These are phyloP conservation scores for Crocodylus rhombifer DNA, from an alignment of 2,797 vertebrate genomes.

Conservation along the genomic window DNA sequence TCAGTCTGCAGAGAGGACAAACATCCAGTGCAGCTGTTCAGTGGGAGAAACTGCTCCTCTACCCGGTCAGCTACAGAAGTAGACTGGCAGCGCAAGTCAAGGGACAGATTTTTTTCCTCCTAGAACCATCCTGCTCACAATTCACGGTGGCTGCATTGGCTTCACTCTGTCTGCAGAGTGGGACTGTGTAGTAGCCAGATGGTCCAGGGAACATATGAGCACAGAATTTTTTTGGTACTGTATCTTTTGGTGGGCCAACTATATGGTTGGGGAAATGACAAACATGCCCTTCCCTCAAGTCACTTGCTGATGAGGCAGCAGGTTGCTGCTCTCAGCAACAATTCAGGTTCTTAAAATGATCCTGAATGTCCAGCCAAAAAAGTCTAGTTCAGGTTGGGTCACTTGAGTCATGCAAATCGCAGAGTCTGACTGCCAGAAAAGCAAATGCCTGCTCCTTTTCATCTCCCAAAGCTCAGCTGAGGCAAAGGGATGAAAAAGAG, in stretches of 20 bases:
- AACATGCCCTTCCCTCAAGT: too few relatives aligned
- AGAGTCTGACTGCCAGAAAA: fast-evolving
- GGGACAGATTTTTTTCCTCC: background rate
- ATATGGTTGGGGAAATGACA: too few relatives aligned
- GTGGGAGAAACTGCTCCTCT: background rate
- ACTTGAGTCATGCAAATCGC: background rate
- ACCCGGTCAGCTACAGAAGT: background rate
- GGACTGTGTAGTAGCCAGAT: background rate
- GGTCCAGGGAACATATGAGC: too few relatives aligned
- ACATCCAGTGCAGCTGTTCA: background rate
- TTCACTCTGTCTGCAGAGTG: background rate
- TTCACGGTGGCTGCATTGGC: background rate
- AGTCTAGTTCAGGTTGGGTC: background rate
- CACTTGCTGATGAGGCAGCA: too few relatives aligned
- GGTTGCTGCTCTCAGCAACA: background rate
- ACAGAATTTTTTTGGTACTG: too few relatives aligned
- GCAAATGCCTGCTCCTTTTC: background rate
- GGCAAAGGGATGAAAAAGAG: background rate
- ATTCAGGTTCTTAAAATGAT: background rate
- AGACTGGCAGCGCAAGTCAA: background rate
- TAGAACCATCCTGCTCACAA: background rate
- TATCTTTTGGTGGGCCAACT: too few relatives aligned
- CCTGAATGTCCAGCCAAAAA: background rate
- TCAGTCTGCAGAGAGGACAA: fast-evolving
- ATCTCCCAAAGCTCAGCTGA: background rate